Percentiles rank a stretch among this genome's conserved stretches.
These are phyloP conservation scores for Vireo altiloquus DNA, from an alignment of 2,113 vertebrate genomes.

Conservation along the genomic window DNA sequence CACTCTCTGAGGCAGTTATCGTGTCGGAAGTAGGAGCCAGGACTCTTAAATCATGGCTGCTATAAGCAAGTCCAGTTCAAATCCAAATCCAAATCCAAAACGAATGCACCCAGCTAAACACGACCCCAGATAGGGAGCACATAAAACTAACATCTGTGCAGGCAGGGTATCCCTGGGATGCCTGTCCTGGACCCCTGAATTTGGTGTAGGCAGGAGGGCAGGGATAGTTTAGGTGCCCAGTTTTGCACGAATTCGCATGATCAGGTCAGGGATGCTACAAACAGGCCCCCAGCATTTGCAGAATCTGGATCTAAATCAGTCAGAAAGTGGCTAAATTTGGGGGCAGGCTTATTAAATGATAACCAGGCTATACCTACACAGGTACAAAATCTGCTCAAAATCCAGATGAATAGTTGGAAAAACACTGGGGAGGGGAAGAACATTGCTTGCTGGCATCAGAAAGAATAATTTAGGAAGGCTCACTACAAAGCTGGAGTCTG, in stretches of 20 bases:
- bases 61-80: neutral
- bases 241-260: neutral
- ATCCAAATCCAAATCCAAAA: neutral
- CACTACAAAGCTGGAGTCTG: neutral
- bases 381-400: neutral
- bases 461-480: neutral
- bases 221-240: neutral
- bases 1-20: neutral
- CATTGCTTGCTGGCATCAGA: neutral
- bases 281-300: rapidly evolving
- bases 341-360: neutral
- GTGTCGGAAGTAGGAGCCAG: neutral
- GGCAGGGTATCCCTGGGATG: neutral
- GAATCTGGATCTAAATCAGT: neutral
- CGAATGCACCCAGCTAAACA: rapidly evolving
- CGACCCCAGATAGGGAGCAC: rapidly evolving
- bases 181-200: neutral
- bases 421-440: neutral
- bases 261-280: neutral
- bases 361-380: rapidly evolving
- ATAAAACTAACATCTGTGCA: rapidly evolving
- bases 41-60: neutral
- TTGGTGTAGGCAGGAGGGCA: neutral
- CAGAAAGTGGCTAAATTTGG: neutral
- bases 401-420: neutral